Evolutionary conservation across 2,797 vertebrate species (phyloP).

Genomic region (Molossus alvarezi): DNA sequence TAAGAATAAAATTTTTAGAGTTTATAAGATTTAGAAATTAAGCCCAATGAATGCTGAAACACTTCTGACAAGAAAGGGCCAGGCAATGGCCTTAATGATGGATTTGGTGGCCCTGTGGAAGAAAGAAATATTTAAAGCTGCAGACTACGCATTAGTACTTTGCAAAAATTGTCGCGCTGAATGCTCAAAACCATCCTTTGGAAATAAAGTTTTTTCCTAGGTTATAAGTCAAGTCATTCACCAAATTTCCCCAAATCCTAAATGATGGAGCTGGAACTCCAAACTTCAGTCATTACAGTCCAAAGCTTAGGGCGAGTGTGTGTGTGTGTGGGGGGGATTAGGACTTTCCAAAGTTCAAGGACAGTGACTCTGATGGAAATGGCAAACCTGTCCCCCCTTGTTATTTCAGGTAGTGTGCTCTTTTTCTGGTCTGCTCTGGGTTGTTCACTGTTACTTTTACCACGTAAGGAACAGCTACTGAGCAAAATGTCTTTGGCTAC

Average conservation of each 20-base stretch:
- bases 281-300: neutral
- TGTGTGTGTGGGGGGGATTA: too few relatives aligned
- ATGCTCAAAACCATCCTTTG: neutral
- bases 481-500: neutral
- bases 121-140: neutral
- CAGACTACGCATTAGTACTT: neutral
- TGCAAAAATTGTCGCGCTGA: neutral
- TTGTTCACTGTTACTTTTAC: neutral
- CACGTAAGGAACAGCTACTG: neutral
- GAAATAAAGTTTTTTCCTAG: neutral
- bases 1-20: neutral
- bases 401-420: neutral
- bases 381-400: too few relatives aligned
- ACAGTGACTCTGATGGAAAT: neutral
- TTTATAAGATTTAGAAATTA: neutral
- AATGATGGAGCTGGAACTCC: neutral
- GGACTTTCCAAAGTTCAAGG: neutral
- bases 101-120: fast-evolving
- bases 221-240: neutral
- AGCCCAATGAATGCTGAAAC: neutral
- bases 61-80: neutral
- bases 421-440: neutral
- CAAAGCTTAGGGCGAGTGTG: neutral
- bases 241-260: neutral
- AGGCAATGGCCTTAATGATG: too few relatives aligned